Percentiles rank a stretch among this genome's conserved stretches.
Evolutionary conservation across 2,113 vertebrate species (phyloP).

Genomic region (Collichthys lucidus): DNA sequence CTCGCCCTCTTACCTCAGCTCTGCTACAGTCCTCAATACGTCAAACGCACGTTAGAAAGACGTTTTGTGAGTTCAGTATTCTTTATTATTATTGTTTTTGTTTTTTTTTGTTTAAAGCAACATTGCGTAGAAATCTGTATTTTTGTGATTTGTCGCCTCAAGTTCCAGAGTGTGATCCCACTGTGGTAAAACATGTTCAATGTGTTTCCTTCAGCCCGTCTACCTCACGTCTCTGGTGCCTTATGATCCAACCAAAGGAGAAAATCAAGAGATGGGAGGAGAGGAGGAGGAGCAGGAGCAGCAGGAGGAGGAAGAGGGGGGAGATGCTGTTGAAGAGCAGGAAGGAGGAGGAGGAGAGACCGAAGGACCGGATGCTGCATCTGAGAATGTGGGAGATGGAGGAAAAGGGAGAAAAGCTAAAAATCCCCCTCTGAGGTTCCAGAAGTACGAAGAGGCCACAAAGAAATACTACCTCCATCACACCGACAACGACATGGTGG

Average conservation of each 20-base stretch:
- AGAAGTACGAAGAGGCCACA: constrained; percentile 84
- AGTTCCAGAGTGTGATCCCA: no score
- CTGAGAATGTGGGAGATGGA: not conserved
- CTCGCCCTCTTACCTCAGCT: constrained; percentile 86
- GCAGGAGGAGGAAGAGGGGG: constrained; percentile 17
- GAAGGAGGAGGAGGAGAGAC: not conserved
- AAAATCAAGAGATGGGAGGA: constrained; percentile 11
- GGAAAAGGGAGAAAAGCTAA: not conserved
- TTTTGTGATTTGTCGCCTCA: no score
- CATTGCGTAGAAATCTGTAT: no score
- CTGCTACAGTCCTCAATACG: constrained; percentile 73
- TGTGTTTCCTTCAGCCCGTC: constrained; percentile 83
- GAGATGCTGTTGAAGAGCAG: not conserved
- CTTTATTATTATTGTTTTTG: not conserved
- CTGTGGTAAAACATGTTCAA: no score
- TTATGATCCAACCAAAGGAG: constrained; percentile 20
- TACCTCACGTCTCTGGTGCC: constrained; percentile 88
- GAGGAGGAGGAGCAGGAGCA: constrained; percentile 11
- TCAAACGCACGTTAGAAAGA: constrained; percentile 87
- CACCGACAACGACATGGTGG: constrained; percentile 89
- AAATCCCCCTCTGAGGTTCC: constrained; percentile 54
- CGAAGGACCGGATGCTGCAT: not conserved
- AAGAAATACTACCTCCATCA: constrained; percentile 87
- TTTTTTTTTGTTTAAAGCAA: not conserved
- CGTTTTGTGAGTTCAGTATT: constrained; percentile 84